Evolutionary conservation across 2,113 vertebrate species (phyloP).

Genomic region (Megaptera novaeangliae): DNA sequence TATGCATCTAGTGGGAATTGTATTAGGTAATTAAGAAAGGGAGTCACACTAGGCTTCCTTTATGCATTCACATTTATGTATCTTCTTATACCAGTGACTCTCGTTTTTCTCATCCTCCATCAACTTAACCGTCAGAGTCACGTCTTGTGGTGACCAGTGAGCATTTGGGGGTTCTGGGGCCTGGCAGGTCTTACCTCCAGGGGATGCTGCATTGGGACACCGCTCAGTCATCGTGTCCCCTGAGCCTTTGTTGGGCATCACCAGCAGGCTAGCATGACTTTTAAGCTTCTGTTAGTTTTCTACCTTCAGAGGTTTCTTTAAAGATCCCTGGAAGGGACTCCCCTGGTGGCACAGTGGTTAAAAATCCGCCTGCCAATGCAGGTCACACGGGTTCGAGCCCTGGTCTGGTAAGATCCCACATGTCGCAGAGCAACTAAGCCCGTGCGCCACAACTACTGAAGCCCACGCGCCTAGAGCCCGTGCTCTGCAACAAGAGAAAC

Average conservation of each 20-base stretch:
- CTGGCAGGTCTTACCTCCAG: slow-evolving; percentile 20
- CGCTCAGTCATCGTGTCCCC: not conserved
- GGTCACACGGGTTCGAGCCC: no score
- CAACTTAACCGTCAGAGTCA: slow-evolving; percentile 42
- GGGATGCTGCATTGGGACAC: slow-evolving; percentile 39
- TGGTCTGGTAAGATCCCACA: no score
- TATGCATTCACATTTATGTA: slow-evolving; percentile 76
- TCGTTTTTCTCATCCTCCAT: slow-evolving; percentile 66
- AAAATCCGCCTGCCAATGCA: no score
- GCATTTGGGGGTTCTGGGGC: not conserved
- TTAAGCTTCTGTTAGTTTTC: not conserved
- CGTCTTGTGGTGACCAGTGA: not conserved
- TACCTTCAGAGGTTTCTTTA: not conserved
- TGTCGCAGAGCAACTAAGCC: no score
- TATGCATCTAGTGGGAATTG: slow-evolving; percentile 85
- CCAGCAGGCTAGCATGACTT: not conserved
- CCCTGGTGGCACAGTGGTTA: no score
- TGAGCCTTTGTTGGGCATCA: not conserved
- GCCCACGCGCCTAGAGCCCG: no score
- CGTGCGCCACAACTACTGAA: no score
- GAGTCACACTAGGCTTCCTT: slow-evolving; percentile 81
- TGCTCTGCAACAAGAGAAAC: no score
- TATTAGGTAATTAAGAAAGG: slow-evolving; percentile 83
- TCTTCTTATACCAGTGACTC: slow-evolving; percentile 69
- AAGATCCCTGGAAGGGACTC: not conserved